Evolutionary conservation across 37 sponge, comb jelly and placozoan genomes (phyloP).

Genomic region (Agelas oroides): DNA sequence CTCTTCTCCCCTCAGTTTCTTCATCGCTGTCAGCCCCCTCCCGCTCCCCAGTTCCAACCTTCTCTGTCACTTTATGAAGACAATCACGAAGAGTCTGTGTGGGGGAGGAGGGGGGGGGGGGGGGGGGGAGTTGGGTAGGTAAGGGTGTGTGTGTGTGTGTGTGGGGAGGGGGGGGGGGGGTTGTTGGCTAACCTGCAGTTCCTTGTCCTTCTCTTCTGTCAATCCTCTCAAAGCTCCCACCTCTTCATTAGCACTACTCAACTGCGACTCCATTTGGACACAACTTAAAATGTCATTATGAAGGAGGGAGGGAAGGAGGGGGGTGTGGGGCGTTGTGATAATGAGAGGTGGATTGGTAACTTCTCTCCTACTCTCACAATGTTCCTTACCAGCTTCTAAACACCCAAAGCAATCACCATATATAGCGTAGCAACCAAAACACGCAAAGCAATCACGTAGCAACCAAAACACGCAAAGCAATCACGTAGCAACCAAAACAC

Average conservation of each 20-base stretch:
- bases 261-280: constrained; percentile 1
- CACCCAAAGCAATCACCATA: no score
- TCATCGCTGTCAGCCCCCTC: neutral
- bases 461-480: no score
- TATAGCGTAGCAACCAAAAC: no score
- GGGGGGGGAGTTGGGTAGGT: neutral
- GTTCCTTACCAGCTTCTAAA: no score
- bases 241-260: neutral
- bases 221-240: neutral
- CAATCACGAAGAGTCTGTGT: constrained; percentile 49
- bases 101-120: neutral
- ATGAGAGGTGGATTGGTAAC: no score
- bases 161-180: no score
- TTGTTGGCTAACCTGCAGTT: constrained; percentile 28
- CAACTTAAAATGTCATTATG: constrained; percentile 11
- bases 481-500: no score
- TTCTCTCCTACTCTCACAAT: no score
- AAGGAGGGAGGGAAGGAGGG: neutral
- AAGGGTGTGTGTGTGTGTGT: neutral
- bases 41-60: constrained; percentile 6
- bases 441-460: no score
- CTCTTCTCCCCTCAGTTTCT: neutral
- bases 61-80: constrained; percentile 34
- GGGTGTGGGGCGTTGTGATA: no score
- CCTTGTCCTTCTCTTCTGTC: constrained; percentile 33